Evolutionary conservation across 2,113 vertebrate genomes (phyloP), one percentile per base, ranked within the genome.

Genomic region (Rhabdomys dilectus): DNA sequence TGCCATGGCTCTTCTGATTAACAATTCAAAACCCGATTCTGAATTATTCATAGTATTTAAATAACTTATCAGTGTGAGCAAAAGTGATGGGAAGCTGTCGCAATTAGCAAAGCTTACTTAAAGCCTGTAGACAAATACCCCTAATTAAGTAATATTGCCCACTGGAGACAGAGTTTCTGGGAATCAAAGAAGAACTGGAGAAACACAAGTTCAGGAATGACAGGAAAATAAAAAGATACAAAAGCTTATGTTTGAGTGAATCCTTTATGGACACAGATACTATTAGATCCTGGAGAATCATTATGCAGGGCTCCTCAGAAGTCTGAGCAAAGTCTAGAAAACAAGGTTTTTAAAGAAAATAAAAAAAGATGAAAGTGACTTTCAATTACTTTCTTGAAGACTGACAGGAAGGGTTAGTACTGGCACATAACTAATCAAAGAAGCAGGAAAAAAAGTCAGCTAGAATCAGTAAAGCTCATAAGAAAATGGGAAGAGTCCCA

Each of bases 21-120:
- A 98, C 97, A 96, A 97, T 97, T 98, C 94, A 98, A 84, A 98
- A 95, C 91, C 86, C 36, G 58, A 95, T 36, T 95, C 87, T 98
- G 91, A 96, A 98, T 98, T 97, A 98, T 98, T 97, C 96, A 97
- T 95, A 70, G 70, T 95, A 89, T 97, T 97, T 98, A 97, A 97
- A 97, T 98, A 97, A 98, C 91, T 96, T 97, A 96, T 89, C 96
- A 96, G 88, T 86, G 85, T 84, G 94, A 96, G 84, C 73, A 95
- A 96, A 96, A 97, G 60, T 93, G 92, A 97, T 93, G 82, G 53
- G 95, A 97, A 97, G 95, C 89, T 77, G 86, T 68, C 34, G 73
- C 82, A 95, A 96, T 97, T 98, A 97, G 97, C 68, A 96, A 97
- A 95, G 87, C 96, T 98, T 97, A 96, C 92, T 98, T 97, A 96